A percentile compares a stretch with the other conserved stretches of the same genome.
phyloP scores from a whole-genome alignment of 2,797 vertebrate genomes.

The Hemibagrus guttatus region DNA sequence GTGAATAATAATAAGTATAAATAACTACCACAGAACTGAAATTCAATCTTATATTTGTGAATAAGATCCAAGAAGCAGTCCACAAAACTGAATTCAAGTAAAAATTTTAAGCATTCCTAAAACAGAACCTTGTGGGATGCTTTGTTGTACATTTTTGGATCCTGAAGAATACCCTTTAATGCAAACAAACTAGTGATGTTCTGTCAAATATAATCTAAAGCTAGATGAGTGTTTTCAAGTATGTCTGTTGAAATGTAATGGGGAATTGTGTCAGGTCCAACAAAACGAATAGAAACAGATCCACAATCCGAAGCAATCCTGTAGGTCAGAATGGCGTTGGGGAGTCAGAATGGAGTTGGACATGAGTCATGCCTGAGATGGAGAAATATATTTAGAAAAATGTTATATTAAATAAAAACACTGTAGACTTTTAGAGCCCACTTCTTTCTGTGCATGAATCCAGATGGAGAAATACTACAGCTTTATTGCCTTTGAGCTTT shows the following conservation, averaged over 20 bases:
- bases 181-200: neutral
- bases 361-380: neutral
- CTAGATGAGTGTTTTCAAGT: neutral
- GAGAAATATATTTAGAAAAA: neutral
- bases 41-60: neutral
- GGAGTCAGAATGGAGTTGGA: neutral
- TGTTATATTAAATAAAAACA: neutral
- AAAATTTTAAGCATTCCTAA: neutral
- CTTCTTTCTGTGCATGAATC: constrained; percentile 11
- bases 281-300: constrained; percentile 11
- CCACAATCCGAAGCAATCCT: neutral
- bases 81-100: neutral
- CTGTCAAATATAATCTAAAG: constrained; percentile 1
- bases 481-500: constrained; percentile 22
- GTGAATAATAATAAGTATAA: too few relatives aligned
- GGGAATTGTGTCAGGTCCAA: neutral
- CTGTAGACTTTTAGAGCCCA: neutral
- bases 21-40: neutral
- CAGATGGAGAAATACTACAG: constrained; percentile 24
- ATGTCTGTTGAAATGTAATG: neutral
- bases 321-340: neutral
- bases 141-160: neutral
- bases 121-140: neutral
- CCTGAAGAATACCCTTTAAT: neutral
- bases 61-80: neutral